Conservation (phyloP, 2,888 invertebrate species). For the Eilema caniola region DNA sequence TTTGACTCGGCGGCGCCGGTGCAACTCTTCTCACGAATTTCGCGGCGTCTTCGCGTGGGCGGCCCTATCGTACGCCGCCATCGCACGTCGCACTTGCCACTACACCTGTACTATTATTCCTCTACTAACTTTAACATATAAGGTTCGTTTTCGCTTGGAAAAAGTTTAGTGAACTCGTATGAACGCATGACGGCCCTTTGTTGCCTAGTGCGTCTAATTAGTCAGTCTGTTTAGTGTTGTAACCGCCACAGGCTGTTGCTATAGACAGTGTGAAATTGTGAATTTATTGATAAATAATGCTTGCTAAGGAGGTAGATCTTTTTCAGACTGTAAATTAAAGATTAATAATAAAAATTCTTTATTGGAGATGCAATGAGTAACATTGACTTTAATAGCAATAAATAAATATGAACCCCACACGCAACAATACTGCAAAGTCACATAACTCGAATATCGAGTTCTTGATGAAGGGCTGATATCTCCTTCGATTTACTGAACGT, state of each 20-base stretch:
- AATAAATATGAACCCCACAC: background rate
- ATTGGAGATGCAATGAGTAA: background rate
- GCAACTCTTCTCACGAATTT: constrained; percentile 84
- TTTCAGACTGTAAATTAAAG: background rate
- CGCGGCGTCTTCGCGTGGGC: constrained; percentile 83
- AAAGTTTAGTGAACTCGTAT: constrained; percentile 54
- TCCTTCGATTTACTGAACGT: background rate
- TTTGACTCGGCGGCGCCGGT: constrained; percentile 71
- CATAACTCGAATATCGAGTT: background rate
- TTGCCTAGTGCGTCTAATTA: constrained; percentile 85
- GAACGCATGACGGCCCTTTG: constrained; percentile 71
- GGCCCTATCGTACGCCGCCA: constrained; percentile 81
- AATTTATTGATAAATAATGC: constrained; percentile 71
- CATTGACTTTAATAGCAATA: background rate
- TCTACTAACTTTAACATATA: constrained; percentile 55
- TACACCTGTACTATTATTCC: constrained; percentile 58
- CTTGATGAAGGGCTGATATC: background rate
- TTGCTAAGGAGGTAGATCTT: constrained; percentile 10
- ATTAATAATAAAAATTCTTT: background rate
- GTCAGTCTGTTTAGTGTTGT: constrained; percentile 83
- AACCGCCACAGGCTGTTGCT: constrained; percentile 76
- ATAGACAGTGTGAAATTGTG: constrained; percentile 75
- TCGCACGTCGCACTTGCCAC: constrained; percentile 71
- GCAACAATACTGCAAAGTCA: background rate
- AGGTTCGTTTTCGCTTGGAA: constrained; percentile 55